A percentile compares a stretch with the other conserved stretches of the same genome.
Conservation (phyloP, 1,140 invertebrate genomes). For the Rhopalosiphum maidis region DNA sequence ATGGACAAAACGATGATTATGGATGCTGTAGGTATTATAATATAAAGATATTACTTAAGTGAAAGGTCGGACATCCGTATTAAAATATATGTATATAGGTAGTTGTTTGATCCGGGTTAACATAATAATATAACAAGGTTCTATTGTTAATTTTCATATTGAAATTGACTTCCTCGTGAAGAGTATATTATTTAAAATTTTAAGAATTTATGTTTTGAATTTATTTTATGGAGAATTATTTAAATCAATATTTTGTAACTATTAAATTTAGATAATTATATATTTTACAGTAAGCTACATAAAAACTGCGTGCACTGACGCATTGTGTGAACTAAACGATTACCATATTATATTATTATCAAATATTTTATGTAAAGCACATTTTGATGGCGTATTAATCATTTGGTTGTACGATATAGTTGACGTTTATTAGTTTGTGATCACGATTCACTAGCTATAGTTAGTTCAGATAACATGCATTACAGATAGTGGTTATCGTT, state of each 20-base stretch:
- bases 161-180: neutral
- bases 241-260: neutral
- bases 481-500: conserved; percentile 17
- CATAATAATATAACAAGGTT: neutral
- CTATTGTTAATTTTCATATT: neutral
- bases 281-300: neutral
- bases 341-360: neutral
- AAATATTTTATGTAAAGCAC: neutral
- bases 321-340: neutral
- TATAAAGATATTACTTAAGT: neutral
- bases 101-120: neutral
- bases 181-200: neutral
- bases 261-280: neutral
- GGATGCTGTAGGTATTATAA: neutral
- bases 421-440: neutral
- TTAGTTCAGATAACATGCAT: neutral
- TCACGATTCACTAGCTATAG: neutral
- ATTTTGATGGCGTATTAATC: neutral
- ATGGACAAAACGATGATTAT: neutral
- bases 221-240: neutral
- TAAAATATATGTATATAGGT: neutral
- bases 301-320: neutral
- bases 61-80: neutral
- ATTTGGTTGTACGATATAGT: neutral
- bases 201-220: neutral